Evolutionary conservation across 1,140 invertebrate genomes (phyloP), one percentile per base, ranked within the genome.

Genomic region (Drosophila tani): DNA sequence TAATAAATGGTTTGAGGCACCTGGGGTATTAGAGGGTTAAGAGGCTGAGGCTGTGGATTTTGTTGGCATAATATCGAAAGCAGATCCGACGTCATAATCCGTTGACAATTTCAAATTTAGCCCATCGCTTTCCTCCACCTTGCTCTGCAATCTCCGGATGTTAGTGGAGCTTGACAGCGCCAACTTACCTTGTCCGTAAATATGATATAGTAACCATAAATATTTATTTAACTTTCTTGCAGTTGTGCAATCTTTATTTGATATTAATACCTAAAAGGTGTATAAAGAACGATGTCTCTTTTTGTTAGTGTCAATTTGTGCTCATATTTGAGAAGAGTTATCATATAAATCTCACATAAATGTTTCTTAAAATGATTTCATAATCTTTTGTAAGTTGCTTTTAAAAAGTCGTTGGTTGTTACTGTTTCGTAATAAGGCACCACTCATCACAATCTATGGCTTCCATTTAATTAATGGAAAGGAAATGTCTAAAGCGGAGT

Each of bases 401-500:
- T 29, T 29, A 51, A 29, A 51, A 51, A 2, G 15, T 17, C 5
- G 41, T 27, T n/a, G 12, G 12, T 51, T 29, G 27, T 46, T 32
- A 46, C 2, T 14, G 11, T 19, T 17, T 12, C 3, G 9, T 12
- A 21, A n/a, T 35, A 68, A 67, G 66, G 62, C 66, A 69, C 41
- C 15, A 29, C n/a, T 69, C 14, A 53, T 56, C 12, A 56, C 24
- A 38, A 4, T 21, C 15, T 8, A 38, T 64, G 0, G 14, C 17
- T 38, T 12, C 24, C 5, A 47, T 19, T 49, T 56, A 14, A n/a
- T 12, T 63, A 63, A 45, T 68, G 41, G 12, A 41, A 41, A 14
- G 15, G 41, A 47, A 24, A 8, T 17, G 19, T 60, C 64, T 63
- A 86, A 55, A 87, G 51, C 0, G 24, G 8, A 5, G 57, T 65